Base-by-base conservation (phyloP, 1,140 invertebrate species). In the Hycleus phaleratus region DNA sequence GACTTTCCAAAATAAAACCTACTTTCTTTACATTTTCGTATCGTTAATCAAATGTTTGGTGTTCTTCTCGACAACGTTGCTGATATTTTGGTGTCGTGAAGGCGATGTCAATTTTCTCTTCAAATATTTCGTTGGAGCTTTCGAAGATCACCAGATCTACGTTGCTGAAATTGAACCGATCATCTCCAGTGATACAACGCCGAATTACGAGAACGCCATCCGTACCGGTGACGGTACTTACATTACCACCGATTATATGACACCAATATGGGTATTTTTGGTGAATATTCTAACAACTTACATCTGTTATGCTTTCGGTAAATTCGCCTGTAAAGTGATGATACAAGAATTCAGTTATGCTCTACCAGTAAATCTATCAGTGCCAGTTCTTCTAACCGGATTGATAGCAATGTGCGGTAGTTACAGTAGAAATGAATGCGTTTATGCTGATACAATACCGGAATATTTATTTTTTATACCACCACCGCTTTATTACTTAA, bases 321-420 rank as follows among this genome's bases (percentile, higher is more conserved):
- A 89, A 79, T 91, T 90, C 65, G 81, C 89, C 7, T 91, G 87
- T 71, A 89, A 89, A 78, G 88, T 91, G 57, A 81, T 87, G 69
- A 91, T 92, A 70, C 89, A 92, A 69, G 81, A 81, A 45, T 86
- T 91, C 66, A 85, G 88, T 61, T 92, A 85, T 67, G 85, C 90
- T 0, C 78, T 93, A 54, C 89, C 91, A 0, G 76, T 92, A 0
- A 87, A 77, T 66, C 72, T 93, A 38, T 79, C 82, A 0, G 81
- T 86, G 4, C 89, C 89, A 1, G 78, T 83, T 0, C 80, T 85
- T 1, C 76, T 91, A 12, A 81, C 79, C 4, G 63, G 84, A 42
- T 72, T 87, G 8, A 81, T 87, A 18, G 70, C 79, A 1, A 68
- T 85, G 46, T 85, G 83, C 61, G 79, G 80, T 7, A 49, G 82